These are phyloP conservation scores for Nesoenas mayeri DNA, from an alignment of 2,113 vertebrate species.

Conservation along the genomic window DNA sequence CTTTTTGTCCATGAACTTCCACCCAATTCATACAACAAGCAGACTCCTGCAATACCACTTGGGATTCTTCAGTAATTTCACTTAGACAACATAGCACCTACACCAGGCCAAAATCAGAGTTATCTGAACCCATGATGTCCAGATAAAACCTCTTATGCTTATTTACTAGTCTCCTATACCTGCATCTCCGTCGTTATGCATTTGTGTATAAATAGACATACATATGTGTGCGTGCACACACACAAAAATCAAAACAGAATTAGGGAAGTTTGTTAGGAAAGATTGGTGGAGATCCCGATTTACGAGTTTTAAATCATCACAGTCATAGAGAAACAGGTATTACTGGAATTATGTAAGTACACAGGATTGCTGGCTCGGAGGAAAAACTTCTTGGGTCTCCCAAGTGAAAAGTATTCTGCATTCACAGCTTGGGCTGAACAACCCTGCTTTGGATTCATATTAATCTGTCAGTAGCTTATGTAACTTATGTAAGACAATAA, in stretches of 20 bases:
- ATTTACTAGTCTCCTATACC: not conserved
- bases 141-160: not conserved
- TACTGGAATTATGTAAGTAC: not conserved
- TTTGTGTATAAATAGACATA: not conserved
- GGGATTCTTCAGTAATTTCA: not conserved
- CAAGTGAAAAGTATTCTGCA: not conserved
- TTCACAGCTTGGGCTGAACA: not conserved
- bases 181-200: not conserved
- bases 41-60: not conserved
- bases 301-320: not conserved
- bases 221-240: not conserved
- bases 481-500: not conserved
- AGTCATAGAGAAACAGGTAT: not conserved
- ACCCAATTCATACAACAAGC: too few relatives aligned
- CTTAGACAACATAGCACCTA: not conserved
- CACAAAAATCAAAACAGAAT: not conserved
- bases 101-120: not conserved
- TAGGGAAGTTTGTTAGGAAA: not conserved
- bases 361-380: accelerated
- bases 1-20: not conserved
- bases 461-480: not conserved
- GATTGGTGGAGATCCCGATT: not conserved
- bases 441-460: not conserved
- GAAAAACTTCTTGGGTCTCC: not conserved
- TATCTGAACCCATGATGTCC: not conserved